A percentile compares a stretch with the other conserved stretches of the same genome.
phyloP scores from a whole-genome alignment of 2,797 vertebrate species.

The Echiichthys vipera region DNA sequence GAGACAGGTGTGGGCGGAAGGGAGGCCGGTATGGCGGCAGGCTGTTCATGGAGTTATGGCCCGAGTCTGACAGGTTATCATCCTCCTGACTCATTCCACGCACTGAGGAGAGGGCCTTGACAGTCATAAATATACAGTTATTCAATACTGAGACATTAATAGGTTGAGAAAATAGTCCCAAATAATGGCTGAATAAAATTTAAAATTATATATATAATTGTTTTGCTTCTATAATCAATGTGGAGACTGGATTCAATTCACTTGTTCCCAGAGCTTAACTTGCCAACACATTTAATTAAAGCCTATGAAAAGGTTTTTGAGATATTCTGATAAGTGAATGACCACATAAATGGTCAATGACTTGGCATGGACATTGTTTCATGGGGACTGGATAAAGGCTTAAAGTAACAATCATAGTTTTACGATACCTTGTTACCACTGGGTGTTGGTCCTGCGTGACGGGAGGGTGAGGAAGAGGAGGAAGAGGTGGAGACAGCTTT shows the following conservation, averaged over 20 bases:
- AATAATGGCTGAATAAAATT: constrained; percentile 2
- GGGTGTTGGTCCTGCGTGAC: constrained; percentile 74
- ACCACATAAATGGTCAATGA: background rate
- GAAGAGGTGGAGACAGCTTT: constrained; percentile 90
- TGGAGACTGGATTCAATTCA: background rate
- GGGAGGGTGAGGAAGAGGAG: constrained; percentile 89
- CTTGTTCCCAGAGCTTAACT: background rate
- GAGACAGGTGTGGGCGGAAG: constrained; percentile 88
- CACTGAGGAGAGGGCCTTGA: constrained; percentile 77
- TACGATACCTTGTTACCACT: constrained; percentile 71
- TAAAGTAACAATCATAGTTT: background rate
- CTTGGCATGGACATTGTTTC: background rate
- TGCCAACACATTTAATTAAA: background rate
- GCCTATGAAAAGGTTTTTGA: background rate
- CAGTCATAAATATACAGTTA: constrained; percentile 56
- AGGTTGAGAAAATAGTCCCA: constrained; percentile 3
- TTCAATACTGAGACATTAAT: constrained; percentile 23
- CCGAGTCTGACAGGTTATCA: constrained; percentile 89
- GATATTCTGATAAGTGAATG: background rate
- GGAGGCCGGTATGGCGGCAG: constrained; percentile 90
- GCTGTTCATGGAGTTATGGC: constrained; percentile 94
- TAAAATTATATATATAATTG: background rate
- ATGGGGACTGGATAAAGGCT: background rate
- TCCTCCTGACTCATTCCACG: constrained; percentile 88
- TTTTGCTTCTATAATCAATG: constrained; percentile 6